Conservation (phyloP, 1,140 invertebrate genomes). For the Neocloeon triangulifer region DNA sequence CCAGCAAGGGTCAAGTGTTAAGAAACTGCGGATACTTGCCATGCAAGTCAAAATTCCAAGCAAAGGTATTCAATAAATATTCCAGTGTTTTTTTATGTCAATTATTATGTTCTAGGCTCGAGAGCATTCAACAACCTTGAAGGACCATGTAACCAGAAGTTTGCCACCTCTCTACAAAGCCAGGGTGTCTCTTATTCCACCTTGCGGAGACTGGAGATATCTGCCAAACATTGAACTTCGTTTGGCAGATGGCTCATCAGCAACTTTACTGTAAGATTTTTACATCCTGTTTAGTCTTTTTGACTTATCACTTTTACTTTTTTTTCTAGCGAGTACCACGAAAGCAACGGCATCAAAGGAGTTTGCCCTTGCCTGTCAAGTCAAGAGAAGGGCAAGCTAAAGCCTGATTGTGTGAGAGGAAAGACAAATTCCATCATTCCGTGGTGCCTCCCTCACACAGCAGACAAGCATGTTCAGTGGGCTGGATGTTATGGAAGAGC, state of each 20-base stretch:
- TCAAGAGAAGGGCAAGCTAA: too few relatives aligned
- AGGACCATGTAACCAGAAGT: slow-evolving; percentile 69
- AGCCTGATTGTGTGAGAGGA: too few relatives aligned
- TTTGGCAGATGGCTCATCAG: slow-evolving; percentile 42
- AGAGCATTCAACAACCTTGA: slow-evolving; percentile 28
- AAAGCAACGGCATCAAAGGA: too few relatives aligned
- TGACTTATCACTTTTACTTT: too few relatives aligned
- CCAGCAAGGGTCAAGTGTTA: too few relatives aligned
- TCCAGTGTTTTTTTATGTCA: too few relatives aligned
- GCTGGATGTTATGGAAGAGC: slow-evolving; percentile 49
- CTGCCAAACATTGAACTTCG: slow-evolving; percentile 53
- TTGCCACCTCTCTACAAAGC: slow-evolving; percentile 59
- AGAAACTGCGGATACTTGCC: too few relatives aligned
- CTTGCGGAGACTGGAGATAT: slow-evolving; percentile 60
- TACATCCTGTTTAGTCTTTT: too few relatives aligned
- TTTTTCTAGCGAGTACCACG: too few relatives aligned
- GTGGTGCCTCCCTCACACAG: slow-evolving; percentile 78
- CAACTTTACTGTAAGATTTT: slow-evolving; percentile 37
- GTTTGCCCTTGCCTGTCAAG: slow-evolving; percentile 55
- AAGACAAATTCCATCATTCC: slow-evolving; percentile 75
- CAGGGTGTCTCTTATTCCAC: slow-evolving; percentile 54
- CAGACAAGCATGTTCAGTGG: slow-evolving; percentile 72
- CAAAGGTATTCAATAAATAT: too few relatives aligned
- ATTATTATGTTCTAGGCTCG: slow-evolving; percentile 23
- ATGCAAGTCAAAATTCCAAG: too few relatives aligned